These are phyloP conservation scores for Cyphomyrus plagiostoma DNA, from an alignment of 2,113 vertebrate species.

Conservation along the genomic window DNA sequence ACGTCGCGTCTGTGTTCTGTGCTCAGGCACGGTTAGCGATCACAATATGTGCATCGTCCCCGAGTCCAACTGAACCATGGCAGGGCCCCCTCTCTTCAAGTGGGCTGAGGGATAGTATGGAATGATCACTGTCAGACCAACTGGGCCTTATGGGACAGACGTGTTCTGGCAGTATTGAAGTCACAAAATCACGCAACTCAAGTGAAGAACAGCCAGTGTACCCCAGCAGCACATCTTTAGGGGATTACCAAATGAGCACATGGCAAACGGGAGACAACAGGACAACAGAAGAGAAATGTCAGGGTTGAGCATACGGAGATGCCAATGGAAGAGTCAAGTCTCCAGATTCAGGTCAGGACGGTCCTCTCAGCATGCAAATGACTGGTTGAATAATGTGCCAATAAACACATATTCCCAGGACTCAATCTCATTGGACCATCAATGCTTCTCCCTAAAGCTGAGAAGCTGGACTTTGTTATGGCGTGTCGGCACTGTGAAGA, in stretches of 20 bases:
- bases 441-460: not conserved
- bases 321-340: not conserved
- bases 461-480: not conserved
- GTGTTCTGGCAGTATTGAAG: not conserved
- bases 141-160: not conserved
- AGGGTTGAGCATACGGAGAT: not conserved
- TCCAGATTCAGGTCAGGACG: not conserved
- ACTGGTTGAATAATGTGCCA: not conserved
- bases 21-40: not conserved
- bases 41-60: not conserved
- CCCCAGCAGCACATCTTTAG: not conserved
- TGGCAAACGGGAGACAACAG: not conserved
- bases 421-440: not conserved
- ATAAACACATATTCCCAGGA: not conserved
- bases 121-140: not conserved
- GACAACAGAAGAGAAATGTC: not conserved
- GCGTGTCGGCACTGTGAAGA: not conserved
- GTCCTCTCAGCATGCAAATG: not conserved
- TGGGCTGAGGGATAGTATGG: not conserved
- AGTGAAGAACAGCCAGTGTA: not conserved
- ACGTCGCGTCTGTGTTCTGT: not conserved
- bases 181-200: not conserved
- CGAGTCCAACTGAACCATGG: not conserved
- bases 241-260: not conserved
- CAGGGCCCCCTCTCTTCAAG: not conserved